Base-by-base conservation (phyloP, 2,113 vertebrate species). In the Semicossyphus pulcher region DNA sequence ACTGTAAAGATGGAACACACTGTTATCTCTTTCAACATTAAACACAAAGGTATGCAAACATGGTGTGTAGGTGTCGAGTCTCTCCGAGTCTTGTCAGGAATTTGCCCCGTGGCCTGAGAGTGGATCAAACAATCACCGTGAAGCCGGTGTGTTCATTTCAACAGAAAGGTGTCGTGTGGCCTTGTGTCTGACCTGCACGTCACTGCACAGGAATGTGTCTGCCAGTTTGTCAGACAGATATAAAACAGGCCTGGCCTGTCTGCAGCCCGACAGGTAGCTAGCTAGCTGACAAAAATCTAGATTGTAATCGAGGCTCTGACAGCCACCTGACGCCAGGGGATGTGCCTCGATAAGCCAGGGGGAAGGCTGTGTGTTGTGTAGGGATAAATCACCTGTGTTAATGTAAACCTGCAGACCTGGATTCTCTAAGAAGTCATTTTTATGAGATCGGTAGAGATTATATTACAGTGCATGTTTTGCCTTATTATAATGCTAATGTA, bases 121-220 rank as follows among this genome's bases (percentile, higher is more conserved):
- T 64, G 36, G 42, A 52, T 56, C 39, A 51, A 67, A 72, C 23
- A 59, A 23, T 25, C 10, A 18, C n/a, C n/a, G 42, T 36, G 28
- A 57, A 31, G 44, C 29, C 18, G 7, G 14, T 48, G 59, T 58
- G 53, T 58, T 68, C 16, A 11, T 32, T 60, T 80, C 42, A 18
- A 23, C 31, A 66, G 21, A 60, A 57, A 60, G 12, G 25, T 36
- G 6, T 64, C 5, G 14, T 3, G 34, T 45, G 44, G 26, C 71
- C 62, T 61, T n/a, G 11, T 65, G 47, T 80, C 76, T 59, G 49
- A 86, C 66, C 39, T 68, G 18, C 44, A 54, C 59, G 20, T 76
- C 82, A 45, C 42, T 63, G 47, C 59, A n/a, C 49, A 82, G 69
- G 78, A 85, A 86, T 82, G 69, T 23, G 14, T 49, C 66, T 28